A percentile compares a stretch with the other conserved stretches of the same genome.
Evolutionary conservation across 2,888 invertebrate genomes (phyloP).

Genomic region (Orthosia cruda): DNA sequence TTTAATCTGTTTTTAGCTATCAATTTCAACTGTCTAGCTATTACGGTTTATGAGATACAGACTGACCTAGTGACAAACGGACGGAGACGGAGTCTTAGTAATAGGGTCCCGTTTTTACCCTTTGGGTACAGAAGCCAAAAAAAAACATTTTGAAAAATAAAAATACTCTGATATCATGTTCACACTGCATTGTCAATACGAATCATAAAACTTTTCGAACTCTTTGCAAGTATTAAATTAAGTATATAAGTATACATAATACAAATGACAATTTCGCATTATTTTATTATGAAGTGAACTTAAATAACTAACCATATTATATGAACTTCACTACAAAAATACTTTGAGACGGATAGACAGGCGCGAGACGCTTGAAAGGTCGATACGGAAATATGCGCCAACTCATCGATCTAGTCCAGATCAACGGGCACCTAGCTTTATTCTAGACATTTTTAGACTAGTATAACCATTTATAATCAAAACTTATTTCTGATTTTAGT

Average conservation of each 20-base stretch:
- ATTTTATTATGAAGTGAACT: neutral
- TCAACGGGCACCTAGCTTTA: conserved; percentile 61
- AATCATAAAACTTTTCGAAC: neutral
- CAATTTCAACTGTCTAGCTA: no score
- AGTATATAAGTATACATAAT: no score
- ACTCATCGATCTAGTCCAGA: conserved; percentile 73
- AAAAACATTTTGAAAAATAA: neutral
- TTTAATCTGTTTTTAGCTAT: no score
- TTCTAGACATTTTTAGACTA: conserved; percentile 50
- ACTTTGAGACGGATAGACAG: conserved; percentile 69
- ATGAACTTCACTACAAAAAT: conserved; percentile 63
- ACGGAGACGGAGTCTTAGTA: no score
- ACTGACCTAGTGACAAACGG: no score
- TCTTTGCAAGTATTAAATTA: neutral
- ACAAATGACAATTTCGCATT: neutral
- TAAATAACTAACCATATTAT: conserved; percentile 21
- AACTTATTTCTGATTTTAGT: conserved; percentile 21
- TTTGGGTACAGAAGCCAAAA: no score
- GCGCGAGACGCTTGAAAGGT: conserved; percentile 72
- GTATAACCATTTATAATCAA: conserved; percentile 41
- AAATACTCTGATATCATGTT: no score
- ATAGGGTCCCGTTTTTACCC: no score
- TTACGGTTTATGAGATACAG: no score
- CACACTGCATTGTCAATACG: neutral
- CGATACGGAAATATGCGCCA: conserved; percentile 73